Percentiles rank a stretch among this genome's conserved stretches.
Evolutionary conservation across 2,888 invertebrate genomes (phyloP).

Genomic region (Leucania comma): DNA sequence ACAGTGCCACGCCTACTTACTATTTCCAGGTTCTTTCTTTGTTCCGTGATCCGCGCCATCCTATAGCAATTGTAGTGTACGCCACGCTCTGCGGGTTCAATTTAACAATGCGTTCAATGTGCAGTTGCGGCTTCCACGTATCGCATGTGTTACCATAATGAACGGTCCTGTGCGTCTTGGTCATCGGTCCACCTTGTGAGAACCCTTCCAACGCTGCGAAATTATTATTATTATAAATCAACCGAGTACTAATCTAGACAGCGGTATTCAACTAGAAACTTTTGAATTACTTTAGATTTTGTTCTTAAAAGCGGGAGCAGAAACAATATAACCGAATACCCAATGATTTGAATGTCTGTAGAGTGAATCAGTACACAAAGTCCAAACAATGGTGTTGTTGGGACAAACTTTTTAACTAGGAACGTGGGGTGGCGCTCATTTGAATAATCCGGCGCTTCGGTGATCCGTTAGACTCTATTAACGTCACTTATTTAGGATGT

Average conservation of each 20-base stretch:
- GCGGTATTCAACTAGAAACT: not conserved
- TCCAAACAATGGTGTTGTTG: constrained; percentile 66
- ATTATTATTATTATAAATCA: not conserved
- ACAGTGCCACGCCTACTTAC: too few species aligned
- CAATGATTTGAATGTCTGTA: constrained; percentile 63
- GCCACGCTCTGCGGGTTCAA: too few species aligned
- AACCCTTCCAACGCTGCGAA: too few species aligned
- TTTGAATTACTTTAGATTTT: constrained; percentile 15
- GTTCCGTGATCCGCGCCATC: too few species aligned
- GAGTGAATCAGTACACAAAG: constrained; percentile 59
- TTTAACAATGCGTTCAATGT: too few species aligned
- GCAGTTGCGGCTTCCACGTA: too few species aligned
- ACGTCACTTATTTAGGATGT: constrained; percentile 57
- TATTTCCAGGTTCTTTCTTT: too few species aligned
- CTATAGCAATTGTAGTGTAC: too few species aligned
- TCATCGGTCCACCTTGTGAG: too few species aligned
- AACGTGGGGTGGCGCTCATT: constrained; percentile 64
- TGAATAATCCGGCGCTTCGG: constrained; percentile 68
- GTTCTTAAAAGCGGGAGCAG: constrained; percentile 25
- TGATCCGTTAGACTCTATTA: constrained; percentile 68
- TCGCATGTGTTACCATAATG: too few species aligned
- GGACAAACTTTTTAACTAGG: constrained; percentile 64
- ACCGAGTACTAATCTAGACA: not conserved
- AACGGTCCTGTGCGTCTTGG: too few species aligned
- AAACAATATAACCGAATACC: constrained; percentile 45